phyloP scores from a whole-genome alignment of 2,797 vertebrate genomes.

The Artibeus jamaicensis region DNA sequence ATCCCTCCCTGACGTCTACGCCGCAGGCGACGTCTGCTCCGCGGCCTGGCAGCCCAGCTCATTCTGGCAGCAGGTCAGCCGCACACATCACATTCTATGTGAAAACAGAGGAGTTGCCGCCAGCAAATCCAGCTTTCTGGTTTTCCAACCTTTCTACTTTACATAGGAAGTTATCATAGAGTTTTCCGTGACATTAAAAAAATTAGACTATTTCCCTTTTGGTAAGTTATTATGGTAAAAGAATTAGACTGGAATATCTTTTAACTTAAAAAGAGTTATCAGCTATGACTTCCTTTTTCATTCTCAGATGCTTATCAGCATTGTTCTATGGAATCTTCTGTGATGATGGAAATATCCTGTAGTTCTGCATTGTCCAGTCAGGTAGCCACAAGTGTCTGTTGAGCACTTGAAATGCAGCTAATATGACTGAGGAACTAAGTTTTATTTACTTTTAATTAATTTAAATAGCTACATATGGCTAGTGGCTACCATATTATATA shows the following conservation, averaged over 20 bases:
- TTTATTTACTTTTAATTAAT: background rate
- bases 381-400: background rate
- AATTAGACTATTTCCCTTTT: background rate
- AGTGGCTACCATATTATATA: background rate
- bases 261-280: background rate
- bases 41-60: constrained; percentile 90
- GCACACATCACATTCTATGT: too few species aligned
- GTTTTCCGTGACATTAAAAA: background rate
- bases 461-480: background rate
- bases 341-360: background rate
- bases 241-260: background rate
- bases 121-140: background rate
- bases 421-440: background rate
- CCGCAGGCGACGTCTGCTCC: constrained; percentile 94
- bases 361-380: background rate
- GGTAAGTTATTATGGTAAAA: background rate
- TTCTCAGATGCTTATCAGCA: background rate
- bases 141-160: background rate
- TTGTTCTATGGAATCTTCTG: background rate
- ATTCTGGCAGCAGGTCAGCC: constrained; percentile 93
- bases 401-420: background rate
- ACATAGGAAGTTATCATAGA: background rate
- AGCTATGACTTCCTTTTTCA: background rate
- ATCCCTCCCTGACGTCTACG: constrained; percentile 88
- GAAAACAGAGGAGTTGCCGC: background rate